Evolutionary conservation across 35 echinoderm and acorn worm species (phyloP).

Genomic region (Apostichopus californicus): DNA sequence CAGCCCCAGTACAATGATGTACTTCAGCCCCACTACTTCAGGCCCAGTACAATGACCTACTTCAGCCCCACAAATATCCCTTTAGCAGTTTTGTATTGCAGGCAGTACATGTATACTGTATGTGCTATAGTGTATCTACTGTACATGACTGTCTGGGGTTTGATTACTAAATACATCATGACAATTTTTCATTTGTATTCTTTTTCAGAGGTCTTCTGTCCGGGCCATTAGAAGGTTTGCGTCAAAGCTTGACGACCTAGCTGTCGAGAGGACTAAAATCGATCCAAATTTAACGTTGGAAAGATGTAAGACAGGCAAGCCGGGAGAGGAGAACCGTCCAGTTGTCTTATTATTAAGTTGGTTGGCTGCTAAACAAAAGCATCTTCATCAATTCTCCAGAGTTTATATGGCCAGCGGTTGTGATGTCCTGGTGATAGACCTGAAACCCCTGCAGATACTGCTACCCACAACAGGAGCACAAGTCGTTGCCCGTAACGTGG

Average conservation of each 20-base stretch:
- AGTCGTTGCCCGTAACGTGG: conserved; percentile 79
- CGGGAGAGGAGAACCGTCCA: conserved; percentile 53
- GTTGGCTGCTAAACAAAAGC: conserved; percentile 83
- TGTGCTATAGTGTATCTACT: background rate
- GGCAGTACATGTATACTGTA: background rate
- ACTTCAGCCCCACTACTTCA: too few species aligned
- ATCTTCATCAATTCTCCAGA: conserved; percentile 68
- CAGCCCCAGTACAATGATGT: too few species aligned
- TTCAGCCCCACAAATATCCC: background rate
- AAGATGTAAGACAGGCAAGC: background rate
- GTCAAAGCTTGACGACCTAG: background rate
- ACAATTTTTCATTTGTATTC: background rate
- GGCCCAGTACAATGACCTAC: too few species aligned
- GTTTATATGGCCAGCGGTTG: conserved; percentile 75
- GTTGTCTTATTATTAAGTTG: conserved; percentile 85
- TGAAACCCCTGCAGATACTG: conserved; percentile 72
- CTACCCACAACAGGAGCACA: conserved; percentile 66
- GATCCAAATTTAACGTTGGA: conserved; percentile 49
- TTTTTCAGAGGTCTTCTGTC: conserved; percentile 11
- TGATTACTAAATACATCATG: background rate
- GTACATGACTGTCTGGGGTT: background rate
- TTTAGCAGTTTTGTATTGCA: background rate
- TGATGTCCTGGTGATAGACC: conserved; percentile 72
- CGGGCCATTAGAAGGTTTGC: conserved; percentile 13
- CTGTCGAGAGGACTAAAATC: conserved; percentile 1